Base-by-base conservation (phyloP, 2,113 vertebrate species). In the Martes martes region DNA sequence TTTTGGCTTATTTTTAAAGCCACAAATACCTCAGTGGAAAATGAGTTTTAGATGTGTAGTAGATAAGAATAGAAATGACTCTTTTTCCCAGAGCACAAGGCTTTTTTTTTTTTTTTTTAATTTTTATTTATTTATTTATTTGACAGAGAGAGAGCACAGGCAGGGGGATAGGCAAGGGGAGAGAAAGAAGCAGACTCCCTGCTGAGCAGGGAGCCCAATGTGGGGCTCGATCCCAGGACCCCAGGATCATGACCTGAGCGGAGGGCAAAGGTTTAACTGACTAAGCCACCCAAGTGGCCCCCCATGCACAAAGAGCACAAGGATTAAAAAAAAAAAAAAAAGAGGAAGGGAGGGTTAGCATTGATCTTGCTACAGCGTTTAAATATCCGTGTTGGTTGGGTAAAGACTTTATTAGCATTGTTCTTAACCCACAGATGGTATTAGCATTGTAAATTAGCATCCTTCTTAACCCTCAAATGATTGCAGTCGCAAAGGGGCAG, bases 1-100 rank as follows among this genome's bases (percentile, higher is more conserved):
- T 84, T 93, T 96, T 36, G 50, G 47, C 57, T 88, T 74, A 57
- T 21, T 36, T 91, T 88, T 71, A 42, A 96, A 95, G n/a, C 24
- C 15, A 67, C 67, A 89, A 71, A 61, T 84, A 93, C 71, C 52
- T 94, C 71, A 50, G 59, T 55, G 52, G 85, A 67, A 94, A 85
- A 82, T n/a, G 88, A 96, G 86, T 16, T 76, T 91, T 78, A 93
- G 24, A 81, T 71, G 21, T 85, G 6, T 14, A 28, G 24, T 81
- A 31, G 39, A 63, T 19, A 80, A 24, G 14, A 61, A 89, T 57
- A 23, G 92, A 95, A 95, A 92, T 76, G 23, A 47, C 11, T 57
- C 11, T 33, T 94, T 83, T 33, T 83, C 36, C 57, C 31, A 91
- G 74, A 95, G 84, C 7, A 85, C 88, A 80, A 81, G 52, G 6